A percentile compares a stretch with the other conserved stretches of the same genome.
Conservation (phyloP, 2,888 invertebrate species). For the Cantharis lateralis region DNA sequence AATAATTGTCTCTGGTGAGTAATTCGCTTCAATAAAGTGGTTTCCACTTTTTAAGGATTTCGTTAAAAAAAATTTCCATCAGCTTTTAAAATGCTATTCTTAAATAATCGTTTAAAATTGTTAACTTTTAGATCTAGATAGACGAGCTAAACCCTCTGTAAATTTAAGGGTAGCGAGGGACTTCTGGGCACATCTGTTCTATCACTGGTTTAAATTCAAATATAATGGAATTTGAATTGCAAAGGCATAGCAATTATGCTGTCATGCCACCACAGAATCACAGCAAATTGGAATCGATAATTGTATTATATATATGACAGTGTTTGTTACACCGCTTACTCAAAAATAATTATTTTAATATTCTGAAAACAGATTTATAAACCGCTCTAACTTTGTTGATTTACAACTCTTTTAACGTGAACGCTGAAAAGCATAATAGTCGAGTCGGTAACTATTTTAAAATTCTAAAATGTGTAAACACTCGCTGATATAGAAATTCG, state of each 20-base stretch:
- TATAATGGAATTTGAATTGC: slow-evolving; percentile 3
- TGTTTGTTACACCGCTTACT: not conserved
- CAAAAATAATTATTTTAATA: not conserved
- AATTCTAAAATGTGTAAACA: not conserved
- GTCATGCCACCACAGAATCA: slow-evolving; percentile 2
- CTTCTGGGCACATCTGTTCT: slow-evolving; percentile 1
- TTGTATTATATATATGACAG: not conserved
- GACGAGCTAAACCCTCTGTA: not conserved
- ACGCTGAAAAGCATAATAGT: not conserved
- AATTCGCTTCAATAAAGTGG: slow-evolving; percentile 15
- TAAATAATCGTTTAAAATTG: not conserved
- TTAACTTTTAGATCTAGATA: not conserved
- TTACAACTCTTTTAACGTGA: not conserved
- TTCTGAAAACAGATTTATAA: slow-evolving; percentile 1
- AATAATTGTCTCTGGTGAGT: slow-evolving; percentile 30
- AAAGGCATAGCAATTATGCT: slow-evolving; percentile 3
- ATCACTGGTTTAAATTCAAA: slow-evolving; percentile 4
- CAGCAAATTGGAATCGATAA: slow-evolving; percentile 1
- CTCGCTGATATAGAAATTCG: not conserved
- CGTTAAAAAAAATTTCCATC: not conserved
- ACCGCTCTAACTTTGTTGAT: not conserved
- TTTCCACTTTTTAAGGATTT: not conserved
- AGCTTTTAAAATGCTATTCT: not conserved
- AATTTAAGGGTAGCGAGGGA: slow-evolving; percentile 4
- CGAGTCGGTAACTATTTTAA: not conserved